Conservation (phyloP, 2,113 vertebrate genomes). For the Cavia porcellus region DNA sequence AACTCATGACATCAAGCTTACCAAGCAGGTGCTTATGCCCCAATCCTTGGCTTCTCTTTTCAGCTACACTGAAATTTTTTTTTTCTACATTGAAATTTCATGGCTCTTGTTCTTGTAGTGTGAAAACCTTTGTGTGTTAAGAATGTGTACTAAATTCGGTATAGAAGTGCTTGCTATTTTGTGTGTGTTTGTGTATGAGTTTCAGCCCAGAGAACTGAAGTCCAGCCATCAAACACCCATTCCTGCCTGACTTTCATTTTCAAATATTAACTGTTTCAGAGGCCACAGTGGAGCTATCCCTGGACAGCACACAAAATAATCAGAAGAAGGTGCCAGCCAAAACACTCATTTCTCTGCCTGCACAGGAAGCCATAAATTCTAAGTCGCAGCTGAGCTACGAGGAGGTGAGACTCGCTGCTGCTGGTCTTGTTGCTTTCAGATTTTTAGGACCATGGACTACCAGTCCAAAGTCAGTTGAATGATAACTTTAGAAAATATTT, state of each 20-base stretch:
- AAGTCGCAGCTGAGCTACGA: constrained; percentile 89
- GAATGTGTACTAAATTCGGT: background rate
- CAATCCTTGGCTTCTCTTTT: background rate
- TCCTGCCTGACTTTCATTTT: constrained; percentile 36
- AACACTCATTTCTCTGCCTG: constrained; percentile 83
- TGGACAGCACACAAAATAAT: constrained; percentile 92
- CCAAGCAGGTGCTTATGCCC: too few relatives aligned
- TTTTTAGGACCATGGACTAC: constrained; percentile 44
- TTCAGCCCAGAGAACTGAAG: background rate
- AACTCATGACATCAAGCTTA: too few relatives aligned
- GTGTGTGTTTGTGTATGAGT: background rate
- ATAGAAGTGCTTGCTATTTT: background rate
- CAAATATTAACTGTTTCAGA: constrained; percentile 89
- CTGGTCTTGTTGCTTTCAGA: constrained; percentile 48
- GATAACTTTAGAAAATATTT: constrained; percentile 56
- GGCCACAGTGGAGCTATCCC: constrained; percentile 96
- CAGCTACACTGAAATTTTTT: background rate
- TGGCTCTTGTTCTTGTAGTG: background rate
- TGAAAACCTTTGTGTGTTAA: background rate
- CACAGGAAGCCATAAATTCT: constrained; percentile 86
- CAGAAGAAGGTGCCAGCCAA: constrained; percentile 89
- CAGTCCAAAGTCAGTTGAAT: constrained; percentile 39
- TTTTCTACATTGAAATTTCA: background rate
- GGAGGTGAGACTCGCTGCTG: constrained; percentile 89
- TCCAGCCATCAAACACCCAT: background rate